Evolutionary conservation across 2,888 invertebrate genomes (phyloP), one percentile per base, ranked within the genome.

Genomic region (Ochropleura plecta): DNA sequence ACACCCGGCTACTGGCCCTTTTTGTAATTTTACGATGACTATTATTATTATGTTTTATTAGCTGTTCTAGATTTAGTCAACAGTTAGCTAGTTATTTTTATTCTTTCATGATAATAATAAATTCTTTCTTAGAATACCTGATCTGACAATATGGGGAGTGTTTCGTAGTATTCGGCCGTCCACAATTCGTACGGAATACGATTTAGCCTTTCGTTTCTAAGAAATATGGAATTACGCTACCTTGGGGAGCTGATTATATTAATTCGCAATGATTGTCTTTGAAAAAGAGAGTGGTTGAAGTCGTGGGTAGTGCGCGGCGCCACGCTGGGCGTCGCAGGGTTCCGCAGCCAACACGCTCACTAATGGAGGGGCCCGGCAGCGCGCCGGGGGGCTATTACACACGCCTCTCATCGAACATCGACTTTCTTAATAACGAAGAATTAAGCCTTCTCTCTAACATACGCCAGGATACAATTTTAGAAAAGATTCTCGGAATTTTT

Each of bases 321-420:
- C 95, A 93, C 91, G 95, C 95, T 91, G 95, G 79, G 96, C 94
- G 78, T 90, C 81, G 88, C 93, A 92, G 95, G 95, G 93, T 88
- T 90, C 91, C 92, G 77, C 79, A 80, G 88, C 88, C 90, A 86
- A 94, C 95, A 94, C 90, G 92, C 85, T 88, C 93, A 87, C 91
- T 95, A 95, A 95, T 95, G 95, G 94, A 94, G 90, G 91, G 86
- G 89, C 85, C 57, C 57, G 83, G 85, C 90, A 81, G 81, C 93
- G 88, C 92, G 88, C 91, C 91, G 88, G 94, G 94, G 92, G 93
- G 93, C 91, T 90, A 92, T 92, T 92, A 93, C 92, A 91, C 85
- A 90, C 92, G 90, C 90, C 92, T 92, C 91, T 94, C 94, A 94
- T 93, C 92, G 93, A 91, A 91, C 88, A 93, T 88, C 93, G 89